Evolutionary conservation across 2,797 vertebrate genomes (phyloP), one percentile per base, ranked within the genome.

Genomic region (Huso huso): DNA sequence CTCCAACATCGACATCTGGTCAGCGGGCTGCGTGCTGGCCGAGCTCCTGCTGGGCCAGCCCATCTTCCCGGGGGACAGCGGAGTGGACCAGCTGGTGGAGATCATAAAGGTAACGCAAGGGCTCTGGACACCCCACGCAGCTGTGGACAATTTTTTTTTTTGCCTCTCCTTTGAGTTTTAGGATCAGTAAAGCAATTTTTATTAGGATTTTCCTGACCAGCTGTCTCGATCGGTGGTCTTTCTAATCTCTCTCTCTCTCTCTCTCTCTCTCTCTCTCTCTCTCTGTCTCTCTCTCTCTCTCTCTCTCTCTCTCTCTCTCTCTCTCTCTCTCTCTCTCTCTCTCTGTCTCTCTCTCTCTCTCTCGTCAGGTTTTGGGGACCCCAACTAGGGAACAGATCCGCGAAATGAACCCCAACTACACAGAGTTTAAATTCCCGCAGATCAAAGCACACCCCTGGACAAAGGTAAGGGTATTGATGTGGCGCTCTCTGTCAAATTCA

Each of bases 391-490:
- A 96, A 84, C 94, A 97, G 83, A 97, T 97, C 74, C 83, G 94
- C 73, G 94, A 97, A 83, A 97, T 97, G 94, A 97, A 97, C 83
- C 94, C 94, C 10, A 97, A 97, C 81, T 97, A 97, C 78, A 97
- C 94, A 74, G 94, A 97, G 84, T 97, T 97, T 83, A 97, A 96
- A 81, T 96, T 96, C 74, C 94, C 94, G 71, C 94, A 96, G 87
- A 96, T 96, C 80, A 96, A 96, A 92, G 94, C 94, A 77, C 94
- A 97, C 75, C 94, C 94, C 67, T 97, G 94, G 94, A 92, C 93
- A 78, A 95, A 96, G 92, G 94, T 94, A 75, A 69, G 62, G 2
- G n/a, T 9, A 55, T n/a, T 37, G 23, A 18, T 18, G 15, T 1
- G 15, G 15, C 15, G 15, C 15, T 1, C 15, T 18, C 15, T 18